Evolutionary conservation across 2,888 invertebrate genomes (phyloP), one percentile per base, ranked within the genome.

Genomic region (Hypolimnas misippus): DNA sequence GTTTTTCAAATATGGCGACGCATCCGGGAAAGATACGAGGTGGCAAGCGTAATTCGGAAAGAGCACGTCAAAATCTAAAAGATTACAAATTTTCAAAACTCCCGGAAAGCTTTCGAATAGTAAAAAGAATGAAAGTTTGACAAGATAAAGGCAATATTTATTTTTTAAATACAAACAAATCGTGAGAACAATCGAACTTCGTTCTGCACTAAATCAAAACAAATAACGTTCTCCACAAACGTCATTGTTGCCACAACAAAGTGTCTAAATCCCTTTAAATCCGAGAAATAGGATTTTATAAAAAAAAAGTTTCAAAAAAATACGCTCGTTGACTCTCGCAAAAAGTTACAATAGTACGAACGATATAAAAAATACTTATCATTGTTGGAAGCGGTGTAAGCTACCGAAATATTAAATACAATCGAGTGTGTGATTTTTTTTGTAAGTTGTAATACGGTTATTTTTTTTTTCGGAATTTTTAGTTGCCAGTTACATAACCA

Each of bases 221-320:
- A 88, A 91, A 88, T 86, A 89, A 82, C 80, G 76, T 77, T 86
- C 83, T 86, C 77, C 76, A 83, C 84, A 85, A 86, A 81, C 73
- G 82, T 84, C 84, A 88, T 90, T 92, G 90, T 92, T 92, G 88
- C 87, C 86, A 88, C 89, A 92, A 91, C 89, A 92, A 87, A 87
- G 87, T 91, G 84, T 87, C 87, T 82, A 89, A 91, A 90, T 91
- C 92, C 92, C 77, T 87, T 89, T 83, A 89, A 92, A 91, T 88
- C 89, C 89, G 88, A 89, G 84, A 91, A 92, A 91, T 89, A 83
- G 87, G 89, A 88, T 89, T 91, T 87, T 69, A 65, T 61, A 73
- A 80, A 82, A 86, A 87, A 85, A 62, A 46, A 60, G 38, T 60
- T 62, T 57, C 63, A 73, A 82, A 86, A 86, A 82, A 78, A 68